These are phyloP conservation scores for Scophthalmus maximus DNA, from an alignment of 2,113 vertebrate genomes.

Conservation along the genomic window DNA sequence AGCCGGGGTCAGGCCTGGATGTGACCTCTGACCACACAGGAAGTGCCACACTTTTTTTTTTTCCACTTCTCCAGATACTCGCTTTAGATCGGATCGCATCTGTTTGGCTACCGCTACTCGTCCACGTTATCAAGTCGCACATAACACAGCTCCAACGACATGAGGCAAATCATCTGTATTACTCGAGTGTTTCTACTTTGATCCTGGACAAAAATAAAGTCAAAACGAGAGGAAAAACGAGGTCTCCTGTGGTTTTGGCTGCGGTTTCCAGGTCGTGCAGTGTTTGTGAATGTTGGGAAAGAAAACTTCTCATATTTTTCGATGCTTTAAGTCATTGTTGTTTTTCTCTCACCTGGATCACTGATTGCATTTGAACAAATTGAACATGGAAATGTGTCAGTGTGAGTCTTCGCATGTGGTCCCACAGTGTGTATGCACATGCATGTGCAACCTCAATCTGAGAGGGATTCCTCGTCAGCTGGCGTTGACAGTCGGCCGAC, in stretches of 20 bases:
- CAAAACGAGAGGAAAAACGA: constrained; percentile 34
- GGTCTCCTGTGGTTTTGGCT: background rate
- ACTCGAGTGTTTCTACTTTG: constrained; percentile 67
- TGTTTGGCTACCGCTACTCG: constrained; percentile 57
- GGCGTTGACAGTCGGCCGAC: too few relatives aligned
- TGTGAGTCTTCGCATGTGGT: too few relatives aligned
- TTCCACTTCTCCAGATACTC: constrained; percentile 25
- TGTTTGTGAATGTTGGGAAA: background rate
- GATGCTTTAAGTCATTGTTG: too few relatives aligned
- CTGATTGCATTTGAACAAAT: too few relatives aligned
- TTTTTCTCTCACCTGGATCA: too few relatives aligned
- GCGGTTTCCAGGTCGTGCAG: background rate
- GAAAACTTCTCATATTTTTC: background rate
- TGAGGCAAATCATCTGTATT: constrained; percentile 57
- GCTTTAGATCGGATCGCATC: constrained; percentile 54
- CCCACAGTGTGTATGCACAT: too few relatives aligned
- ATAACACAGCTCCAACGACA: constrained; percentile 49
- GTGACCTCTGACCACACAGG: constrained; percentile 3
- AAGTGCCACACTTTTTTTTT: constrained; percentile 46
- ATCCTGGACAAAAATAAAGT: constrained; percentile 75
- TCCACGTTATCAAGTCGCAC: constrained; percentile 51
- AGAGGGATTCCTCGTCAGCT: too few relatives aligned
- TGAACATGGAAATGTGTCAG: too few relatives aligned
- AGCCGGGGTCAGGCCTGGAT: constrained; percentile 29
- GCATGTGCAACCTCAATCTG: too few relatives aligned